phyloP scores from a whole-genome alignment of 2,888 invertebrate species.

The Cheilosia pagana region DNA sequence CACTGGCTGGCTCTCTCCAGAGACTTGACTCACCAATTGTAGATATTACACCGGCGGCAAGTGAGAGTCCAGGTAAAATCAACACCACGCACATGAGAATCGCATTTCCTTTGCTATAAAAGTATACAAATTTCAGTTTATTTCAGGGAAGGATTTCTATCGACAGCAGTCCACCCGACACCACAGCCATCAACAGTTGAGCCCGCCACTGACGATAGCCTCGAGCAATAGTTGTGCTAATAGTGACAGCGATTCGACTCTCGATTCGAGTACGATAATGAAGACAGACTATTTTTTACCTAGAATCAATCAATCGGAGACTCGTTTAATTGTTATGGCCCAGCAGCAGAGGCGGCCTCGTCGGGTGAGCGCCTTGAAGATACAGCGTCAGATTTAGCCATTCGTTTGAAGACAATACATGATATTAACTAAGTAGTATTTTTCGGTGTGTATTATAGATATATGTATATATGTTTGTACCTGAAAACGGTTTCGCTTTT shows the following conservation, averaged over 20 bases:
- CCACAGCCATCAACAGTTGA: slow-evolving; percentile 5
- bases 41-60: background rate
- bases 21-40: background rate
- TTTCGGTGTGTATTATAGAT: background rate
- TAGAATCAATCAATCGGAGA: slow-evolving; percentile 1
- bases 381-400: slow-evolving; percentile 3
- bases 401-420: background rate
- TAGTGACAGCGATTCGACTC: background rate
- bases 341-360: slow-evolving; percentile 38
- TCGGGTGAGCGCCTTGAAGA: slow-evolving; percentile 23
- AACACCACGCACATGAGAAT: background rate
- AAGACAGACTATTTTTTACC: slow-evolving; percentile 10
- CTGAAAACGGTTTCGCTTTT: background rate
- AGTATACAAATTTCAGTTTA: slow-evolving; percentile 46
- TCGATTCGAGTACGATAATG: background rate
- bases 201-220: slow-evolving; percentile 2
- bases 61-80: slow-evolving; percentile 14
- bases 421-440: background rate
- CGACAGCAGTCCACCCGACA: background rate
- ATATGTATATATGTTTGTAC: background rate
- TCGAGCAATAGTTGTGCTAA: slow-evolving; percentile 26
- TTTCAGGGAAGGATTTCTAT: slow-evolving; percentile 38
- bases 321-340: slow-evolving; percentile 11
- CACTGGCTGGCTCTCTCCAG: slow-evolving; percentile 21
- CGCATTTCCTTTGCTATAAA: slow-evolving; percentile 2